phyloP scores from a whole-genome alignment of 2,888 invertebrate genomes.

The Ophion ellenae region DNA sequence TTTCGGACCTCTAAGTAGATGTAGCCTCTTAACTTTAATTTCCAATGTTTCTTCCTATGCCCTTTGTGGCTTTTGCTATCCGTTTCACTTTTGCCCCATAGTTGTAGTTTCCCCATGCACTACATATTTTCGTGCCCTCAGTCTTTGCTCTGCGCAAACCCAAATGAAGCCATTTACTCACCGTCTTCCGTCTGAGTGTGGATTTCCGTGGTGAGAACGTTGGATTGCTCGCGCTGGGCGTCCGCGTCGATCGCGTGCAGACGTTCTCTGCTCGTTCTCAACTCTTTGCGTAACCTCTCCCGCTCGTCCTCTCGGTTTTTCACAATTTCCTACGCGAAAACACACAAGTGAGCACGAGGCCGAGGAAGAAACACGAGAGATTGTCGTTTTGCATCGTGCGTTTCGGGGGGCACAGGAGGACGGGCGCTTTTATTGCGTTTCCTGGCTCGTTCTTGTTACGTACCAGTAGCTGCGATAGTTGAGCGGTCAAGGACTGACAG shows the following conservation, averaged over 20 bases:
- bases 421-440: not conserved
- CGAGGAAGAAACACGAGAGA: not conserved
- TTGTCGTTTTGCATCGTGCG: not conserved
- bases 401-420: not conserved
- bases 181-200: slow-evolving; percentile 76
- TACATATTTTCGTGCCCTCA: not conserved
- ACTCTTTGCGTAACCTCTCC: slow-evolving; percentile 89
- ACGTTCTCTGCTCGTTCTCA: slow-evolving; percentile 89
- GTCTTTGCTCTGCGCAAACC: not conserved
- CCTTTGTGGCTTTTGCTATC: too few relatives aligned
- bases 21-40: not conserved
- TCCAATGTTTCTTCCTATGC: not conserved
- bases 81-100: too few relatives aligned
- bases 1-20: too few relatives aligned
- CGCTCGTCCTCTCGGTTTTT: slow-evolving; percentile 91
- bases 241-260: slow-evolving; percentile 86
- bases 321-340: slow-evolving; percentile 87
- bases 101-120: too few relatives aligned
- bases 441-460: slow-evolving; percentile 69
- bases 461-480: slow-evolving; percentile 90
- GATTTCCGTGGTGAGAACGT: slow-evolving; percentile 69
- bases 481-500: slow-evolving; percentile 87
- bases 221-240: slow-evolving; percentile 76
- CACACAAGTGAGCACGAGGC: not conserved
- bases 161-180: slow-evolving; percentile 61